Evolutionary conservation across 1,140 invertebrate genomes (phyloP), one percentile per base, ranked within the genome.

Genomic region (Orius laevigatus): DNA sequence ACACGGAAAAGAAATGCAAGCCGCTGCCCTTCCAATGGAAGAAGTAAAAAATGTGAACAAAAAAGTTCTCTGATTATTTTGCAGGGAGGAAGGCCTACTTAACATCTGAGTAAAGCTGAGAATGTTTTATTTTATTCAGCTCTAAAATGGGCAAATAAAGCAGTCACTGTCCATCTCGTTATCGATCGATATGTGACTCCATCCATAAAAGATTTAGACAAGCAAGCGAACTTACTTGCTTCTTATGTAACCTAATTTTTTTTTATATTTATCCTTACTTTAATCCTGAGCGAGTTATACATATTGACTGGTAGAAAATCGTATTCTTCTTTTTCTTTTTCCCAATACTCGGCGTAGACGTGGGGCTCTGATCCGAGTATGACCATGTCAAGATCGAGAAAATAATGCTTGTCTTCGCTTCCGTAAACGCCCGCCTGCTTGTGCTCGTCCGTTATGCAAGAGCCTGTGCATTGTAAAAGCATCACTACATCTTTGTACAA

Each of bases 361-460:
- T 69, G 65, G 19, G 66, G 54, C 2, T 62, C 53, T 20, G 65
- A 61, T 2, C 71, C 74, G 34, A 76, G 58, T 46, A 72, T 61
- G 25, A 66, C 70, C 67, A 75, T 74, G 55, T 77, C 74, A 50
- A 77, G 63, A 58, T 77, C 75, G 42, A 76, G 57, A 38, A 77
- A 70, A 58, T 71, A 77, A 58, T 77, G 74, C 51, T 63, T 62
- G 58, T 77, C 75, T 42, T 74, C 71, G 42, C 57, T 58, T n/a
- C 75, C 75, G 56, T 60, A 73, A 16, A 59, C 60, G 43, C 68
- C 71, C 16, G 65, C 65, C 12, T 65, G 64, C 59, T 71, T 72
- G 57, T 76, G 72, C 41, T 72, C 74, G 34, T 76, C 74, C 5
- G 75, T 75, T 53, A 70, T 72, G 51, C 74, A 70, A 11, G 67